Evolutionary conservation across 2,113 vertebrate genomes (phyloP).

Genomic region (Myotis brandtii): DNA sequence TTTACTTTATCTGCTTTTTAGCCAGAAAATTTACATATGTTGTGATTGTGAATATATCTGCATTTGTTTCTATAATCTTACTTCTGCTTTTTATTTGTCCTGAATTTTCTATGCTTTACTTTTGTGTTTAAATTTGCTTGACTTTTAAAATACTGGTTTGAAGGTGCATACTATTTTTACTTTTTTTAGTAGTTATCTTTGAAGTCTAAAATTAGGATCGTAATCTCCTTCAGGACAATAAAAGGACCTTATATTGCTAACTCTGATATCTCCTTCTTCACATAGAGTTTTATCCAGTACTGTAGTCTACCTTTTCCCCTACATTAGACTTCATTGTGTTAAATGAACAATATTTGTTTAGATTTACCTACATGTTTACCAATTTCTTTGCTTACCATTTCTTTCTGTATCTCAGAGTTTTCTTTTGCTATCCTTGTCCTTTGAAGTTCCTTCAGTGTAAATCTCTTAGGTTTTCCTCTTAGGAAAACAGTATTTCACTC

Average conservation of each 20-base stretch:
- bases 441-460: background rate
- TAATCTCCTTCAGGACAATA: background rate
- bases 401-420: background rate
- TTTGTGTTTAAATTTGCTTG: slow-evolving; percentile 25
- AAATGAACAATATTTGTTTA: slow-evolving; percentile 11
- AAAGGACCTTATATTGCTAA: background rate
- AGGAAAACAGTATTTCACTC: background rate
- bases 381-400: background rate
- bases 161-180: background rate
- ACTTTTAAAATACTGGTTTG: background rate
- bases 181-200: slow-evolving; percentile 16
- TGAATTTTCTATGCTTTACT: background rate
- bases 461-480: background rate
- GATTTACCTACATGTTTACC: background rate
- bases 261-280: background rate
- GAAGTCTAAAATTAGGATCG: slow-evolving; percentile 2
- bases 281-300: background rate
- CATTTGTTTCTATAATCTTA: slow-evolving; percentile 38
- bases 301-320: background rate
- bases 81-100: slow-evolving; percentile 20
- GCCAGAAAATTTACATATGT: slow-evolving; percentile 24
- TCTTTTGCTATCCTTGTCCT: background rate
- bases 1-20: background rate
- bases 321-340: background rate
- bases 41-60: background rate